Conservation (phyloP, 2,888 invertebrate genomes). For the Pollenia labialis region DNA sequence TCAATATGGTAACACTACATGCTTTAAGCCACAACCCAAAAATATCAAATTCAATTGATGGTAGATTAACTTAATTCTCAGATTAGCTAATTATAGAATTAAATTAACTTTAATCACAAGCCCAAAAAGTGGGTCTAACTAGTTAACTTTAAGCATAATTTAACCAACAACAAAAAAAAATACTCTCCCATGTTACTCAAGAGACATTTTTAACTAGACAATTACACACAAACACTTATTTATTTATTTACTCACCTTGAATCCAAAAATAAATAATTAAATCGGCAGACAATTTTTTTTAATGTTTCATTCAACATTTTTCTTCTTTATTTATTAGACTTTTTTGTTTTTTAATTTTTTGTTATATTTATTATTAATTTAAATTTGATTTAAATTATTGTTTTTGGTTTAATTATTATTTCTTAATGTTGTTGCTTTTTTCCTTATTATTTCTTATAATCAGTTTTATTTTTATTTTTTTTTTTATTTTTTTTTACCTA, state of each 20-base stretch:
- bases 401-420: slow-evolving; percentile 44
- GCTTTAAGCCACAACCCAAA: too few species aligned
- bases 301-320: slow-evolving; percentile 36
- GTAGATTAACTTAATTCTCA: too few species aligned
- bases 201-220: background rate
- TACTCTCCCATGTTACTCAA: background rate
- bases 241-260: slow-evolving; percentile 19
- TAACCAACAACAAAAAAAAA: too few species aligned
- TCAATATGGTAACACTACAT: too few species aligned
- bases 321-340: slow-evolving; percentile 53
- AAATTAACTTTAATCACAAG: too few species aligned
- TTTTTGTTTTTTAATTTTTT: slow-evolving; percentile 34
- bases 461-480: slow-evolving; percentile 18
- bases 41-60: too few species aligned
- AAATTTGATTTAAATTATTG: slow-evolving; percentile 72
- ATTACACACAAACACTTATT: background rate
- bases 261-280: background rate
- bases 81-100: too few species aligned
- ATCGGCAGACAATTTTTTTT: background rate
- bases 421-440: slow-evolving; percentile 4
- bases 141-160: too few species aligned
- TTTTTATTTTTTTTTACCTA: slow-evolving; percentile 57
- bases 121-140: too few species aligned
- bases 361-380: slow-evolving; percentile 57
- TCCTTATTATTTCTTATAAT: slow-evolving; percentile 27